Evolutionary conservation across 1,140 invertebrate species (phyloP).

Genomic region (Papilio dardanus): DNA sequence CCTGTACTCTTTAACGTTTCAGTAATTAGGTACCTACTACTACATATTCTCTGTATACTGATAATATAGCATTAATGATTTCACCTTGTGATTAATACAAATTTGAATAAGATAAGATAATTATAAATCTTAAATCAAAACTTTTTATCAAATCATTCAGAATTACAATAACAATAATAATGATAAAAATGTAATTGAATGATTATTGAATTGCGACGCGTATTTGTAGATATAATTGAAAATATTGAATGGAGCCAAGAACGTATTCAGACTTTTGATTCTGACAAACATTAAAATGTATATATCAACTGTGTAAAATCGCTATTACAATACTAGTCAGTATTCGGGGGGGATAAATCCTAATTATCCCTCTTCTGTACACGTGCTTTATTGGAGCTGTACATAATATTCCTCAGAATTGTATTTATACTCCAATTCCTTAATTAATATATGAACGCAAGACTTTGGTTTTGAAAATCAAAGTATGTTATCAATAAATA

Average conservation of each 20-base stretch:
- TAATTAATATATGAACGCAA: too few species aligned
- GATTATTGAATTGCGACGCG: neutral
- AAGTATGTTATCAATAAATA: too few species aligned
- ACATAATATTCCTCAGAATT: too few species aligned
- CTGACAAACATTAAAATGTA: too few species aligned
- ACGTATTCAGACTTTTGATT: too few species aligned
- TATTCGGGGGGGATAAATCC: too few species aligned
- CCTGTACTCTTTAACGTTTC: neutral
- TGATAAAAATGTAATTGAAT: neutral
- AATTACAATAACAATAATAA: neutral
- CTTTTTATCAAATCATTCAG: neutral
- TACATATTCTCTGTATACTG: neutral
- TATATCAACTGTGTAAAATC: too few species aligned
- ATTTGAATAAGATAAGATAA: constrained; percentile 4
- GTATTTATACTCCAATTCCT: too few species aligned
- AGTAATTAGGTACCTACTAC: neutral
- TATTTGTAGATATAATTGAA: neutral
- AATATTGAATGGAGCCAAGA: neutral
- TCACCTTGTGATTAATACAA: neutral
- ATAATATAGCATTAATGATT: neutral
- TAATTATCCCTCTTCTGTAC: too few species aligned
- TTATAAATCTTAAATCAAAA: neutral
- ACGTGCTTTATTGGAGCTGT: too few species aligned
- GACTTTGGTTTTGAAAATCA: too few species aligned
- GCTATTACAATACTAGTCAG: too few species aligned